Evolutionary conservation across 2,797 vertebrate species (phyloP).

Genomic region (Rallus crepitans): DNA sequence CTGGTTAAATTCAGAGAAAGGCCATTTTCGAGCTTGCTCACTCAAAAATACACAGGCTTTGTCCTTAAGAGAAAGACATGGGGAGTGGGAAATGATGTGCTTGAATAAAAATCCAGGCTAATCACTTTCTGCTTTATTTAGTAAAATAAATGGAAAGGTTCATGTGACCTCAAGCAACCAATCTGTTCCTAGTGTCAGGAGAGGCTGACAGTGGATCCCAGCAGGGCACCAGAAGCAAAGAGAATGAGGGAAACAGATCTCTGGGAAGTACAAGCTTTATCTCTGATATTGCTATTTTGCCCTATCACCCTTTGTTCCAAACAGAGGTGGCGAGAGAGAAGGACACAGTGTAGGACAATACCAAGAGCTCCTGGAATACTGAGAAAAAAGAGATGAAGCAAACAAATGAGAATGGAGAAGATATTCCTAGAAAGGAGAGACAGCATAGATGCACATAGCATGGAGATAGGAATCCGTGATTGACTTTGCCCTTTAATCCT

Average conservation of each 20-base stretch:
- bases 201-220: neutral
- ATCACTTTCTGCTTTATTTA: conserved; percentile 58
- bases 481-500: neutral
- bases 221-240: neutral
- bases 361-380: neutral
- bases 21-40: neutral
- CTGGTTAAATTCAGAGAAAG: neutral
- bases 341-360: neutral
- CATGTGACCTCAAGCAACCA: neutral
- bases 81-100: neutral
- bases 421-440: neutral
- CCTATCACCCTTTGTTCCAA: neutral
- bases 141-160: conserved; percentile 25
- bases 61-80: neutral
- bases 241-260: neutral
- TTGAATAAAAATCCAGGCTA: conserved; percentile 1
- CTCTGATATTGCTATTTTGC: neutral
- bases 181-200: neutral
- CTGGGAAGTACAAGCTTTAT: neutral
- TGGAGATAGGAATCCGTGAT: neutral
- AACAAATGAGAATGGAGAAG: neutral
- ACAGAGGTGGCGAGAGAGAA: neutral
- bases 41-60: neutral
- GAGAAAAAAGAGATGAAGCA: neutral
- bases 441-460: neutral